Conservation (phyloP, 2,113 vertebrate genomes). For the Xyliphius kryptos region DNA sequence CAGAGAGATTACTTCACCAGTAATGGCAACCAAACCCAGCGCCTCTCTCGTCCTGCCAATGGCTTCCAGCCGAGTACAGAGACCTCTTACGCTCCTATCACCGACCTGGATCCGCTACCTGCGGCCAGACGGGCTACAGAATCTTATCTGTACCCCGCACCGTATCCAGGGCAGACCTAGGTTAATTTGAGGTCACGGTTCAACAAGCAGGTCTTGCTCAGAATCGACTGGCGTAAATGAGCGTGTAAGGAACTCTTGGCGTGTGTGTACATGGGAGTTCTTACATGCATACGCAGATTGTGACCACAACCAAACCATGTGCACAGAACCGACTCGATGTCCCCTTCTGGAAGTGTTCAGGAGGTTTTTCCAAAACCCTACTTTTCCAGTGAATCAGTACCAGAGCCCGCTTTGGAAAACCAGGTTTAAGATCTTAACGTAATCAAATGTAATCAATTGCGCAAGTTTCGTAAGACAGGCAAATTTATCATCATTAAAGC, state of each 20-base stretch:
- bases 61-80: background rate
- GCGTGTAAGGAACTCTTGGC: background rate
- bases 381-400: background rate
- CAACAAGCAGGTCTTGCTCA: constrained; percentile 37
- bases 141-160: constrained; percentile 42
- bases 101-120: constrained; percentile 49
- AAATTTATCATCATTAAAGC: too few species aligned
- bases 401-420: background rate
- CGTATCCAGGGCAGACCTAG: constrained; percentile 55
- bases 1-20: constrained; percentile 62
- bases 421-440: background rate
- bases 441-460: background rate
- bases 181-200: constrained; percentile 40
- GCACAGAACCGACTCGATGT: background rate
- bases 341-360: background rate
- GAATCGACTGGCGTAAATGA: background rate
- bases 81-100: constrained; percentile 52
- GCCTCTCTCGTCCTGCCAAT: constrained; percentile 26
- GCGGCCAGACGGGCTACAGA: constrained; percentile 52
- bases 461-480: too few species aligned
- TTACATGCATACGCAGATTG: background rate
- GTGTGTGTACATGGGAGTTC: constrained; percentile 3
- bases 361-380: background rate
- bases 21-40: constrained; percentile 62
- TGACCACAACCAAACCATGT: background rate